Evolutionary conservation across 2,888 invertebrate species (phyloP).

Genomic region (Latrodectus elegans): DNA sequence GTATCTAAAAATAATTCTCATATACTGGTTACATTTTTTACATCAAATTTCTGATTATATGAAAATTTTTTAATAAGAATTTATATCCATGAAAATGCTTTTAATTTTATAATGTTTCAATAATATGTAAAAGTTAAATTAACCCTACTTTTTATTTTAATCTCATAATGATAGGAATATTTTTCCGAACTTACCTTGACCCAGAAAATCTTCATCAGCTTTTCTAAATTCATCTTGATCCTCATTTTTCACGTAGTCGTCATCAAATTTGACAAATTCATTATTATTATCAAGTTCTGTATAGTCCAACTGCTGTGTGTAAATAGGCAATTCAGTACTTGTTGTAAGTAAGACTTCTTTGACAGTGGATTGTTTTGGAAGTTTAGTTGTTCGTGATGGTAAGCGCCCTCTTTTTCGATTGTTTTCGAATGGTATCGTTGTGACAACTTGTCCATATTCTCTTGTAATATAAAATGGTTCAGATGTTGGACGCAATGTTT

Average conservation of each 20-base stretch:
- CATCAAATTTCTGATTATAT: no score
- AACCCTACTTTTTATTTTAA: no score
- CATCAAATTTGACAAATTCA: neutral
- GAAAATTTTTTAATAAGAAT: no score
- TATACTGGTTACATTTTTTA: no score
- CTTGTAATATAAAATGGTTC: conserved; percentile 56
- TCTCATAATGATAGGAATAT: no score
- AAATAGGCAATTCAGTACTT: neutral
- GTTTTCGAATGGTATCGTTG: conserved; percentile 25
- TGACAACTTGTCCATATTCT: conserved; percentile 48
- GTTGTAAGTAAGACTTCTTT: neutral
- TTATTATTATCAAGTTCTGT: neutral
- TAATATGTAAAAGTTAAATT: no score
- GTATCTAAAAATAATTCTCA: no score
- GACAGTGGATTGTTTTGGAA: neutral
- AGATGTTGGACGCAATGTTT: conserved; percentile 25
- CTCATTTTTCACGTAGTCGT: neutral
- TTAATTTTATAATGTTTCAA: no score
- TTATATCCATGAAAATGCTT: no score
- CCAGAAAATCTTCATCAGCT: neutral
- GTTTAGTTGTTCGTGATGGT: conserved; percentile 4
- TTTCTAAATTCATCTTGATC: neutral
- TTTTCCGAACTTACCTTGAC: neutral
- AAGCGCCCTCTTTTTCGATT: neutral
- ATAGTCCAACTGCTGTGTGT: neutral